These are phyloP conservation scores for Anas bernieri DNA, from an alignment of 2,797 vertebrate species.

Conservation along the genomic window DNA sequence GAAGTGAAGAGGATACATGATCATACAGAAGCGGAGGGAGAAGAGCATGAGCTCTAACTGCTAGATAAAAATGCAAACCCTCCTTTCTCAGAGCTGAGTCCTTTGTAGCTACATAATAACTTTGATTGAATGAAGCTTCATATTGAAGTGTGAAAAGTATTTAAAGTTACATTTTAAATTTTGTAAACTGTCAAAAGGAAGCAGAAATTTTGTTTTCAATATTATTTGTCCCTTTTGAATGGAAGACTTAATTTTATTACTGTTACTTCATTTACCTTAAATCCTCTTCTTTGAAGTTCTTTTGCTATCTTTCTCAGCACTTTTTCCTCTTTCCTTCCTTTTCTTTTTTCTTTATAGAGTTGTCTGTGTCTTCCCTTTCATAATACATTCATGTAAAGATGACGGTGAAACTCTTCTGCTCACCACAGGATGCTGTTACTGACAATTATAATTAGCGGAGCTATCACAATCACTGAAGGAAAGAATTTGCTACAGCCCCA, in stretches of 20 bases:
- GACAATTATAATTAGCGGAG: conserved; percentile 58
- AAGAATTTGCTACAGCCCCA: conserved; percentile 57
- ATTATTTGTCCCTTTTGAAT: neutral
- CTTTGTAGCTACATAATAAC: neutral
- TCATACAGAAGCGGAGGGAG: neutral
- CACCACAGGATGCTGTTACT: conserved; percentile 54
- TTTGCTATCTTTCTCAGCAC: neutral
- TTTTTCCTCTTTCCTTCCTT: neutral
- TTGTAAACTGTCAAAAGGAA: conserved; percentile 12
- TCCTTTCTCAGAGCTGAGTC: neutral
- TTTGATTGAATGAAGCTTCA: neutral
- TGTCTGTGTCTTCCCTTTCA: conserved; percentile 35
- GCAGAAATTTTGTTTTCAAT: neutral
- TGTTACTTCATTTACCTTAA: neutral
- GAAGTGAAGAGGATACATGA: neutral
- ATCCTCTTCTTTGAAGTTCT: neutral
- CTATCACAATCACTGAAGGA: neutral
- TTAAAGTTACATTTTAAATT: neutral
- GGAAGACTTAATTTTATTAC: neutral
- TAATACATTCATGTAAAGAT: conserved; percentile 41
- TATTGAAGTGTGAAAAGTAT: neutral
- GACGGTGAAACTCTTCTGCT: neutral
- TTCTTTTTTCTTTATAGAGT: neutral
- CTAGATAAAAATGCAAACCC: neutral
- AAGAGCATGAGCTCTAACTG: neutral